phyloP scores from a whole-genome alignment of 2,888 invertebrate genomes.

The Pachliopta kotzebuea region DNA sequence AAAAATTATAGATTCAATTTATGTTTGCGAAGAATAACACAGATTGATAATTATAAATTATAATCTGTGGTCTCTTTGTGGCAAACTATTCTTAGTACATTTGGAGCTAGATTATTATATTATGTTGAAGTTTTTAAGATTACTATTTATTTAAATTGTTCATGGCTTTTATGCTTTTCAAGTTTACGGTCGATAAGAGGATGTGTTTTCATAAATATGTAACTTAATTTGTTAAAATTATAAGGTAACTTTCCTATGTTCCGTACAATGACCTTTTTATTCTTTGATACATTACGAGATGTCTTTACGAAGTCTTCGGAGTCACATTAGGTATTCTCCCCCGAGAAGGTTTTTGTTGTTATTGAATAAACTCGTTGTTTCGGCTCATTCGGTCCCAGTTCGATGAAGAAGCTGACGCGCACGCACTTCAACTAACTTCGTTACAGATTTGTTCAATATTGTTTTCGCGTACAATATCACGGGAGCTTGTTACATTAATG shows the following conservation, averaged over 20 bases:
- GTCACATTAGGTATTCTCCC: slow-evolving; percentile 13
- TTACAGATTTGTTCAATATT: slow-evolving; percentile 13
- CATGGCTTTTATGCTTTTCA: too few species aligned
- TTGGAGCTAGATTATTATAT: too few species aligned
- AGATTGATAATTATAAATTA: too few species aligned
- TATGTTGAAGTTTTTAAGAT: too few species aligned
- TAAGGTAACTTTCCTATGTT: neutral
- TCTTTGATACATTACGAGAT: slow-evolving; percentile 14
- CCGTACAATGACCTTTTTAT: neutral
- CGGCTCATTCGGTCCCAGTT: slow-evolving; percentile 3
- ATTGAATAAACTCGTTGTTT: slow-evolving; percentile 19
- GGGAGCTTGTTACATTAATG: slow-evolving; percentile 7
- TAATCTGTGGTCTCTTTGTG: too few species aligned
- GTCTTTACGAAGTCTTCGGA: neutral
- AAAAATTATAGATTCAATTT: too few species aligned
- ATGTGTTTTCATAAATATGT: too few species aligned
- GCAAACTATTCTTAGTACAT: too few species aligned
- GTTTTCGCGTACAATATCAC: slow-evolving; percentile 20
- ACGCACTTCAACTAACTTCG: slow-evolving; percentile 22
- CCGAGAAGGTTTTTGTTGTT: slow-evolving; percentile 12
- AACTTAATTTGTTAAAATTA: too few species aligned
- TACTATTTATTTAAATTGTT: too few species aligned
- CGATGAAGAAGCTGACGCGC: slow-evolving; percentile 8
- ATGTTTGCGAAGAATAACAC: too few species aligned
- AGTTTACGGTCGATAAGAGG: too few species aligned